Conservation (phyloP, 2,888 invertebrate genomes). For the Pristionchus maxplancki region DNA sequence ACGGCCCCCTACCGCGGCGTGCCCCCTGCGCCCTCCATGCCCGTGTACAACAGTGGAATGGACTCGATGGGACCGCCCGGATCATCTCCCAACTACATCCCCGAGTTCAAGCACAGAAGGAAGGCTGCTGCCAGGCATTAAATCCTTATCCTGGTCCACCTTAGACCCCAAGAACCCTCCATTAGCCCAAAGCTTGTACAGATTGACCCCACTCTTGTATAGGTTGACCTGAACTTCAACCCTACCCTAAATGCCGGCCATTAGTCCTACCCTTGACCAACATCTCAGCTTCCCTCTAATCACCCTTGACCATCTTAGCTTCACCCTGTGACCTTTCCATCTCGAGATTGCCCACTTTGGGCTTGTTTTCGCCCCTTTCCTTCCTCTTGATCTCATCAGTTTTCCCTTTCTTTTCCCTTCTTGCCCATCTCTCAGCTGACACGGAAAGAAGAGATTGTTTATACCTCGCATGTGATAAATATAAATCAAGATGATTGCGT, state of each 20-base stretch:
- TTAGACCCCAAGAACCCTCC: background rate
- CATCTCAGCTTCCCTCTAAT: background rate
- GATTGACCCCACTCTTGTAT: too few relatives aligned
- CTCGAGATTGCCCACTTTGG: background rate
- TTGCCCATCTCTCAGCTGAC: background rate
- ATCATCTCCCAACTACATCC: constrained; percentile 12
- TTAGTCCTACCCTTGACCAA: constrained; percentile 6
- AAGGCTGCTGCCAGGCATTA: background rate
- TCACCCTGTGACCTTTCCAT: too few relatives aligned
- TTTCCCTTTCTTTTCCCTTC: background rate
- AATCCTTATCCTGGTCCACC: too few relatives aligned
- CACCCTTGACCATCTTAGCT: constrained; percentile 21
- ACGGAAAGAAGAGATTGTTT: constrained; percentile 1
- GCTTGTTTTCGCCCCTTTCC: background rate
- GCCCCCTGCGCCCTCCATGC: constrained; percentile 21
- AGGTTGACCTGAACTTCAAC: background rate
- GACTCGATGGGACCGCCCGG: constrained; percentile 25
- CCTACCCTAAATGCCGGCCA: background rate
- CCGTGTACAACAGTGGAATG: constrained; percentile 37
- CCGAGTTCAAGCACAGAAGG: constrained; percentile 37
- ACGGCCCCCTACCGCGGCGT: background rate
- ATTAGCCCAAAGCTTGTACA: background rate
- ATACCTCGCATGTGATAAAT: constrained; percentile 45
- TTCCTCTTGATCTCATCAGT: background rate
- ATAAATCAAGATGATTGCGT: constrained; percentile 18